Percentiles rank a stretch among this genome's conserved stretches.
Evolutionary conservation across 1,140 invertebrate genomes (phyloP).

Genomic region (Atopsyche davidsoni): DNA sequence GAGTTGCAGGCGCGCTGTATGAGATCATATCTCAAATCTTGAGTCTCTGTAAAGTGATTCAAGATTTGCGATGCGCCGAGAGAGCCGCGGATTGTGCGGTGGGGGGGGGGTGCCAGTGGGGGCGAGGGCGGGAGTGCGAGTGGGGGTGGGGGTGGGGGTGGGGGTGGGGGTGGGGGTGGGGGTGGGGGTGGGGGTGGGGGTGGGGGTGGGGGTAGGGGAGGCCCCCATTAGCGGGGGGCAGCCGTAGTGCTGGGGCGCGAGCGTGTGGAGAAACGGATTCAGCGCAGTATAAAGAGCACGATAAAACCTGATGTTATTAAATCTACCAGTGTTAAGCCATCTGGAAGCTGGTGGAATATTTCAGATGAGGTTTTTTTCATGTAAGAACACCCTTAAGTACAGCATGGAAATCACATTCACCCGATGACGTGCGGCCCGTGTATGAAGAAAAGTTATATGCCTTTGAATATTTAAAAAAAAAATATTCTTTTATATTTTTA

Average conservation of each 20-base stretch:
- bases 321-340: no score
- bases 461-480: no score
- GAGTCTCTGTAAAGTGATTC: conserved; percentile 31
- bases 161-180: neutral
- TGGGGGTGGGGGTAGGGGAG: conserved; percentile 2
- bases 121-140: neutral
- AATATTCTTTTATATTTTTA: no score
- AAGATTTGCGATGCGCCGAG: conserved; percentile 26
- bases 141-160: conserved; percentile 1
- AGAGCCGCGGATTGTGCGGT: neutral
- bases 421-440: no score
- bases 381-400: no score
- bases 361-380: neutral
- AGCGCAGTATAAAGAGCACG: no score
- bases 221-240: neutral
- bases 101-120: neutral
- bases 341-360: no score
- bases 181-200: neutral
- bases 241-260: neutral
- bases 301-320: no score
- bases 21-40: conserved; percentile 27
- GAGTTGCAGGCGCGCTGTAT: no score
- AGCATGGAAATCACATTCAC: no score
- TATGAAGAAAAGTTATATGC: no score
- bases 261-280: neutral